Base-by-base conservation (phyloP, 2,888 invertebrate species). In the Cephus runcator region DNA sequence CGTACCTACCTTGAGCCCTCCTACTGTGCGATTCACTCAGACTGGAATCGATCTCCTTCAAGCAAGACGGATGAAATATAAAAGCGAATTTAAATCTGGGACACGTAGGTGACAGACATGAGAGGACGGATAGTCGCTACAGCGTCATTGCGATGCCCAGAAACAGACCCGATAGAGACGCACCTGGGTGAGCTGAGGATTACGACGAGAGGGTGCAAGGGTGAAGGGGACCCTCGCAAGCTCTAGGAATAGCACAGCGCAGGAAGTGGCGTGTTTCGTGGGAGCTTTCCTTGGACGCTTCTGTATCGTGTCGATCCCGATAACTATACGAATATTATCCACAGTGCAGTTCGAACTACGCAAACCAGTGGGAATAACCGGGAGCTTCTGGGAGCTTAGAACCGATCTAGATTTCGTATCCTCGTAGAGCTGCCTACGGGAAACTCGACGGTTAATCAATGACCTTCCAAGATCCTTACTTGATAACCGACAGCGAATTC, bases 1-100 rank as follows among this genome's bases (percentile, higher is more conserved):
- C 78, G 69, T 34, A 35, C 36, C 71, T 71, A 71, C 71, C 71
- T 71, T 71, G 71, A 11, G 33, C 74, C 35, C 74, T n/a, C 74
- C 74, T 34, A 74, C 74, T 12, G 74, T 74, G 31, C 74, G 35
- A 74, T 74, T 74, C 74, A 71, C 71, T 34, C 31, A 23, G 33
- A 71, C 33, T 33, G 71, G 71, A 71, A 71, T 56, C 56, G 23
- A 56, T 56, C 56, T 56, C 56, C 56, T 56, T 15, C 56, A 9
- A 56, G 56, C 23, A 23, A 9, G 9, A 56, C 9, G 1, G 23
- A 23, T 9, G 23, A 6, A 56, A 56, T 56, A 9, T 2, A 56
- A 23, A 56, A 56, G 56, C 9, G 23, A 56, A 56, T 56, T 2
- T 23, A 56, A 56, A 23, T 56, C 56, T 23, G 56, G 23, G 23